Conservation (phyloP, 2,113 vertebrate species). For the Alouatta palliata region DNA sequence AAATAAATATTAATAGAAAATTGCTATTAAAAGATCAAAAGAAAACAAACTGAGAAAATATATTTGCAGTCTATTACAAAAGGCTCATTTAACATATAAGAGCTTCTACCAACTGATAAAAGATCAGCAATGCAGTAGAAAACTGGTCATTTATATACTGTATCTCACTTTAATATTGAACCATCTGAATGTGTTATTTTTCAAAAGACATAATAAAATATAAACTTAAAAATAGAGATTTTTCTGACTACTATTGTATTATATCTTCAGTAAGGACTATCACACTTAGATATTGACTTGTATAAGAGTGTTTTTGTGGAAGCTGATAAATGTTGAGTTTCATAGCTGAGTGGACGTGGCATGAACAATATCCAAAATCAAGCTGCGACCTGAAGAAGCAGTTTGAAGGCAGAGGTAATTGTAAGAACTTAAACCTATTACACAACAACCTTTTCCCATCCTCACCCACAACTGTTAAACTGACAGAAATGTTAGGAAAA, state of each 20-base stretch:
- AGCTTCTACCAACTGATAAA: background rate
- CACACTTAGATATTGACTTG: background rate
- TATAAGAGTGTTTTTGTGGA: background rate
- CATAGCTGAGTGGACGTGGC: background rate
- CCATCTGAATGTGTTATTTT: background rate
- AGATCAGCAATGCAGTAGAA: background rate
- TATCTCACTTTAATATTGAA: background rate
- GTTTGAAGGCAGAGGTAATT: background rate
- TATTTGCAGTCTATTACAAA: background rate
- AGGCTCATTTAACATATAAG: background rate
- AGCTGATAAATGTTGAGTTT: background rate
- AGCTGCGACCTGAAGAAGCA: background rate
- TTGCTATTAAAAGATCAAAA: background rate
- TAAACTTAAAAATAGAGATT: background rate
- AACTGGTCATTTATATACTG: background rate
- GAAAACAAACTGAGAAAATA: slow-evolving; percentile 2
- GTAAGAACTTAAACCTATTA: background rate
- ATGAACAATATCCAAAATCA: background rate
- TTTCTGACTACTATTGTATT: background rate
- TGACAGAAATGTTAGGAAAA: background rate
- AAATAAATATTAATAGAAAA: background rate
- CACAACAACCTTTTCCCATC: background rate
- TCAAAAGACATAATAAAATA: background rate
- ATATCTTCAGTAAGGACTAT: background rate
- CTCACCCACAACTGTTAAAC: background rate